Evolutionary conservation across 2,113 vertebrate genomes (phyloP).

Genomic region (Turdus rufiventris): DNA sequence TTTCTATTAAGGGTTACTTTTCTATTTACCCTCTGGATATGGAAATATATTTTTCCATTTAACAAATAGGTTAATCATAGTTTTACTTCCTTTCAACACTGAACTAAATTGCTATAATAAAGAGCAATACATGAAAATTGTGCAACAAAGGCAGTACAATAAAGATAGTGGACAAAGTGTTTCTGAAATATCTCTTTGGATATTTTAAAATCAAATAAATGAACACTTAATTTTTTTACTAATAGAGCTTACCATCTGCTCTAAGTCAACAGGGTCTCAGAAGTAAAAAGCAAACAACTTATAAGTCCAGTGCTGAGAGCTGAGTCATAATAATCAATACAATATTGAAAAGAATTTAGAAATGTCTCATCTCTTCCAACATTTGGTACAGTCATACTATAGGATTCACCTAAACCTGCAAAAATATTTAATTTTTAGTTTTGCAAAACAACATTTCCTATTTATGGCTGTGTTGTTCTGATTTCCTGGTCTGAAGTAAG

Average conservation of each 20-base stretch:
- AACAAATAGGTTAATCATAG: neutral
- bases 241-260: neutral
- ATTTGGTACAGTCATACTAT: neutral
- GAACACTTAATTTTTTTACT: neutral
- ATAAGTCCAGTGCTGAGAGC: fast-evolving
- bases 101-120: neutral
- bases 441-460: neutral
- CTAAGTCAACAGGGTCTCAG: neutral
- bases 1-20: neutral
- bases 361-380: neutral
- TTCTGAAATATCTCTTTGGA: neutral
- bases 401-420: neutral
- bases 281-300: neutral
- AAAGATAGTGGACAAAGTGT: neutral
- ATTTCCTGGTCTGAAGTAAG: neutral
- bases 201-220: neutral
- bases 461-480: neutral
- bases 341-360: neutral
- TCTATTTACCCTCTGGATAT: neutral
- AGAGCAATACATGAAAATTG: neutral
- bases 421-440: neutral
- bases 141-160: neutral
- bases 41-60: neutral
- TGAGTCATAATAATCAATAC: neutral
- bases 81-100: neutral